phyloP scores from a whole-genome alignment of 2,797 vertebrate species.

The Chelmon rostratus region DNA sequence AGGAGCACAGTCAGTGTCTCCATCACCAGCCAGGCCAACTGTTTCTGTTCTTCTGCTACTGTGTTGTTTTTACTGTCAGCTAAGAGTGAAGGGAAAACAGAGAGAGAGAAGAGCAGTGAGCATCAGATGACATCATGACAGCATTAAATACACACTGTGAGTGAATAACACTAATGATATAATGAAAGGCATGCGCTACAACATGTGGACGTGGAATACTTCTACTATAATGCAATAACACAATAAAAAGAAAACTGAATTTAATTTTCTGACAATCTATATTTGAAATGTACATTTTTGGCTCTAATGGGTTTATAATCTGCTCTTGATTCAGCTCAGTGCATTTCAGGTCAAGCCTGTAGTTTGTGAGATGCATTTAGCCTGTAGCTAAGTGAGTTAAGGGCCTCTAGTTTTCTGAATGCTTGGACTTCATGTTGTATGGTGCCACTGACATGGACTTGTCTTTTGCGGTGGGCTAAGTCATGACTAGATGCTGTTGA shows the following conservation, averaged over 20 bases:
- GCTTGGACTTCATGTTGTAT: not conserved
- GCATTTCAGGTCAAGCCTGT: not conserved
- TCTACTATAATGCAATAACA: not conserved
- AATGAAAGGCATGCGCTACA: not conserved
- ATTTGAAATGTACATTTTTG: constrained; percentile 5
- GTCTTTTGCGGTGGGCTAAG: not conserved
- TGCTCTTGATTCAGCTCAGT: not conserved
- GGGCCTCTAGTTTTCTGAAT: not conserved
- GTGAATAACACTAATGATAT: not conserved
- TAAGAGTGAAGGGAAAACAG: constrained; percentile 52
- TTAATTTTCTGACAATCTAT: not conserved
- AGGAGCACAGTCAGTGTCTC: constrained; percentile 96
- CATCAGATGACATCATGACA: not conserved
- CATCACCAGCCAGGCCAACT: constrained; percentile 97
- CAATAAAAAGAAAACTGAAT: not conserved
- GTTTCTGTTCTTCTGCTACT: constrained; percentile 95
- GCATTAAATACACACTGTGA: not conserved
- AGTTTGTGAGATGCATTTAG: not conserved
- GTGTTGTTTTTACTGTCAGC: constrained; percentile 92
- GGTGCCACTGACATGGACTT: not conserved
- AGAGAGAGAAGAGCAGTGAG: not conserved
- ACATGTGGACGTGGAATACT: not conserved
- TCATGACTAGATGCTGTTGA: not conserved
- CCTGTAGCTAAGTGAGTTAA: not conserved
- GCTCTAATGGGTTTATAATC: constrained; percentile 3